Conservation (phyloP, 1,140 invertebrate species). For the Schlechtendalia chinensis region DNA sequence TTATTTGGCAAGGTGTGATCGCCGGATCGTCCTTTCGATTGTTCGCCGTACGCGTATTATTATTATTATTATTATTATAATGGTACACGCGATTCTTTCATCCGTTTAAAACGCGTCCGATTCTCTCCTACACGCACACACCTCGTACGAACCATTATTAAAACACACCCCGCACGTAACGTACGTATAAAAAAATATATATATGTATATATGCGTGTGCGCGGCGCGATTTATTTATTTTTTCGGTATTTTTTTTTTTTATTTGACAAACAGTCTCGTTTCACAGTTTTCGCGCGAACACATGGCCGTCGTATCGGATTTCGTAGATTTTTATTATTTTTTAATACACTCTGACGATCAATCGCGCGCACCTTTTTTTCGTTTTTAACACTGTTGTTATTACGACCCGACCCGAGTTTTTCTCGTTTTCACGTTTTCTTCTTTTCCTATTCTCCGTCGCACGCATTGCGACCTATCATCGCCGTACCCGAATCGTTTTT, state of each 20-base stretch:
- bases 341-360: too few species aligned
- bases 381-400: too few species aligned
- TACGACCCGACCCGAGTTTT: too few species aligned
- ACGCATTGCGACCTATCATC: too few species aligned
- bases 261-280: neutral
- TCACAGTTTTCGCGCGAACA: neutral
- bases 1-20: slow-evolving; percentile 26
- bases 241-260: neutral
- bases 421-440: too few species aligned
- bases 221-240: too few species aligned
- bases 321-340: slow-evolving; percentile 13
- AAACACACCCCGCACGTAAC: neutral
- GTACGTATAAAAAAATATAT: neutral
- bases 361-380: too few species aligned
- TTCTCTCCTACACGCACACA: neutral
- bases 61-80: too few species aligned
- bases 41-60: neutral
- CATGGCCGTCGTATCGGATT: slow-evolving; percentile 37
- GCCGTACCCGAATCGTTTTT: too few species aligned
- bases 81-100: slow-evolving; percentile 17
- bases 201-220: neutral
- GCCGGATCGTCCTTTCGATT: slow-evolving; percentile 15
- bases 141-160: slow-evolving; percentile 26
- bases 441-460: too few species aligned
- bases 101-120: slow-evolving; percentile 42